These are phyloP conservation scores for Ophiodon elongatus DNA, from an alignment of 2,113 vertebrate genomes.

Conservation along the genomic window DNA sequence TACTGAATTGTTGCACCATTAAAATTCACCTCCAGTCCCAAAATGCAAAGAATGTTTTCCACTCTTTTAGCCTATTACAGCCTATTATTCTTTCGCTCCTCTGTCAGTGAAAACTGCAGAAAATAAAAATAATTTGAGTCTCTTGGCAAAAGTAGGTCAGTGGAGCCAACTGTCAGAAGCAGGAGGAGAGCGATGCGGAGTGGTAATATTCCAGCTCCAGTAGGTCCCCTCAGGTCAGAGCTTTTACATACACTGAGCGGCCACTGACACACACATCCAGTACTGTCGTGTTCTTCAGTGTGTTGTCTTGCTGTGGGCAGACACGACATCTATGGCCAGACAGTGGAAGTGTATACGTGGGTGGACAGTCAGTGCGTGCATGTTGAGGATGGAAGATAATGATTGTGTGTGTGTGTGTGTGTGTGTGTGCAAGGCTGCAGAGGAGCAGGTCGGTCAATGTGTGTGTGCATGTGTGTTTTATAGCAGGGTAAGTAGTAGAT, in stretches of 20 bases:
- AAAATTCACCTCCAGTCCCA: slow-evolving; percentile 16
- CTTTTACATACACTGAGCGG: slow-evolving; percentile 17
- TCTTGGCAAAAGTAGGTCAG: slow-evolving; percentile 80
- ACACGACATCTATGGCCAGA: slow-evolving; percentile 50
- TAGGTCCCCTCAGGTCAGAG: slow-evolving; percentile 71
- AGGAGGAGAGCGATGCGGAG: slow-evolving; percentile 59
- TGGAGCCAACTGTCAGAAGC: slow-evolving; percentile 69
- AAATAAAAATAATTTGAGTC: slow-evolving; percentile 45
- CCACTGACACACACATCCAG: slow-evolving; percentile 48
- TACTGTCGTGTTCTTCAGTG: slow-evolving; percentile 29
- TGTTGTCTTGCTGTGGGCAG: slow-evolving; percentile 26
- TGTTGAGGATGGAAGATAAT: slow-evolving; percentile 20
- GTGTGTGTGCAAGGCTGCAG: slow-evolving; percentile 4
- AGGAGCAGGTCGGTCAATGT: slow-evolving; percentile 15
- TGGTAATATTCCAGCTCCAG: slow-evolving; percentile 42
- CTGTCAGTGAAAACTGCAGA: slow-evolving; percentile 12
- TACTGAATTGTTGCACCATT: slow-evolving; percentile 41
- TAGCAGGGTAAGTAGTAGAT: slow-evolving; percentile 17
- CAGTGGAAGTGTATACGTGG: slow-evolving; percentile 50
- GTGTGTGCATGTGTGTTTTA: background rate
- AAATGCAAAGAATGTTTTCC: background rate
- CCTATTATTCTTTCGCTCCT: background rate
- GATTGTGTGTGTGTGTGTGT: background rate
- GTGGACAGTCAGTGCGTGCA: slow-evolving; percentile 38
- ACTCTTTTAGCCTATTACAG: background rate